Conservation (phyloP, 1,140 invertebrate species). For the Phthorimaea operculella region DNA sequence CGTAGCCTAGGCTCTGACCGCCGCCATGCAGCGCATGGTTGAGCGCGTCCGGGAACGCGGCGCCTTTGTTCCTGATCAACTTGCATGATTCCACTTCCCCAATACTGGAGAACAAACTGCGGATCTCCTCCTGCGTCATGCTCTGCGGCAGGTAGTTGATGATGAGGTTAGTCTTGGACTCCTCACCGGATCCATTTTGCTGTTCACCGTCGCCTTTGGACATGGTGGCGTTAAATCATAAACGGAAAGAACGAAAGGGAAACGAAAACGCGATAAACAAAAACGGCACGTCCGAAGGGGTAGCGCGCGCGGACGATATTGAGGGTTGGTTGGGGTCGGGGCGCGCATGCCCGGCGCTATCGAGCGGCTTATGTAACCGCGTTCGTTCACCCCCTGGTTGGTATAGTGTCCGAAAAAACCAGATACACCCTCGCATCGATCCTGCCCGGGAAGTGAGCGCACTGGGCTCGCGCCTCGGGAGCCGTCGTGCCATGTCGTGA, state of each 20-base stretch:
- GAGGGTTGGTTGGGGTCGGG: constrained; percentile 26
- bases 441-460: constrained; percentile 37
- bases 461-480: constrained; percentile 18
- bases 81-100: constrained; percentile 99
- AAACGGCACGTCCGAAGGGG: constrained; percentile 52
- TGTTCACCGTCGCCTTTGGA: constrained; percentile 82
- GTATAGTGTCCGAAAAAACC: constrained; percentile 67
- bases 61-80: constrained; percentile 95
- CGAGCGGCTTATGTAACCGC: constrained; percentile 60
- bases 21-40: constrained; percentile 78
- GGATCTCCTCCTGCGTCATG: constrained; percentile 99
- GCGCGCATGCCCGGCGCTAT: constrained; percentile 48
- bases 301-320: constrained; percentile 53
- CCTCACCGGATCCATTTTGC: constrained; percentile 80
- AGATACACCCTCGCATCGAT: constrained; percentile 60
- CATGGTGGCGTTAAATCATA: constrained; percentile 75
- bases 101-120: constrained; percentile 96
- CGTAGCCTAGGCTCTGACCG: constrained; percentile 98
- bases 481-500: not conserved
- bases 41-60: constrained; percentile 64
- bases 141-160: constrained; percentile 99
- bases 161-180: constrained; percentile 98
- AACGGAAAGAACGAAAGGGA: constrained; percentile 67
- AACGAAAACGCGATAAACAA: constrained; percentile 64
- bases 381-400: constrained; percentile 63